A percentile compares a stretch with the other conserved stretches of the same genome.
phyloP scores from a whole-genome alignment of 2,797 vertebrate species.

The Chlorospingus semifuscus region DNA sequence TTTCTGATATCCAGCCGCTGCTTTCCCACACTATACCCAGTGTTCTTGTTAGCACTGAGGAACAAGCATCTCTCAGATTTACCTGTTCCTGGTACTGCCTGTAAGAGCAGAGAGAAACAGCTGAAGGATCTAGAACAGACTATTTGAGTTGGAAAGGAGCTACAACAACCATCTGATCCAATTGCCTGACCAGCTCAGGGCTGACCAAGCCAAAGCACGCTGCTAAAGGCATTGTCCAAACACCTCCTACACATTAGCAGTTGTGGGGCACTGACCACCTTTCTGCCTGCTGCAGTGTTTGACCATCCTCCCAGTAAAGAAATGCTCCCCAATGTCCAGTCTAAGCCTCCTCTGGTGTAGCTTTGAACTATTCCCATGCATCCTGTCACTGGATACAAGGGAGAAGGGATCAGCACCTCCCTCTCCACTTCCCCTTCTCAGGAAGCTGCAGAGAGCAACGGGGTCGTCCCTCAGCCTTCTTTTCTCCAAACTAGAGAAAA shows the following conservation, averaged over 20 bases:
- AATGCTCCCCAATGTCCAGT: not conserved
- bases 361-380: not conserved
- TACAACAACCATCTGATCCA: not conserved
- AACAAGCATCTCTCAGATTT: not conserved
- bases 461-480: accelerated
- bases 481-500: not conserved
- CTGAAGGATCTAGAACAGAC: not conserved
- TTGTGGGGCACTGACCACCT: not conserved
- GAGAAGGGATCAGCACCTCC: not conserved
- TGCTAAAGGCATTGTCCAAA: not conserved
- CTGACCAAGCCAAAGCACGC: not conserved
- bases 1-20: not conserved
- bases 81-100: not conserved
- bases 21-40: not conserved
- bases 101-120: not conserved
- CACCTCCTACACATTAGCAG: not conserved
- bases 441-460: not conserved
- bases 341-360: not conserved
- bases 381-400: accelerated
- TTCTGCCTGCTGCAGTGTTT: not conserved
- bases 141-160: not conserved
- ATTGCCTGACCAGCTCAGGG: not conserved
- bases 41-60: not conserved
- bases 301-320: not conserved
- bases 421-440: not conserved